Percentiles rank a stretch among this genome's conserved stretches.
Conservation (phyloP, 92 coral and sea anemone genomes). For the Phymanthus crucifer region DNA sequence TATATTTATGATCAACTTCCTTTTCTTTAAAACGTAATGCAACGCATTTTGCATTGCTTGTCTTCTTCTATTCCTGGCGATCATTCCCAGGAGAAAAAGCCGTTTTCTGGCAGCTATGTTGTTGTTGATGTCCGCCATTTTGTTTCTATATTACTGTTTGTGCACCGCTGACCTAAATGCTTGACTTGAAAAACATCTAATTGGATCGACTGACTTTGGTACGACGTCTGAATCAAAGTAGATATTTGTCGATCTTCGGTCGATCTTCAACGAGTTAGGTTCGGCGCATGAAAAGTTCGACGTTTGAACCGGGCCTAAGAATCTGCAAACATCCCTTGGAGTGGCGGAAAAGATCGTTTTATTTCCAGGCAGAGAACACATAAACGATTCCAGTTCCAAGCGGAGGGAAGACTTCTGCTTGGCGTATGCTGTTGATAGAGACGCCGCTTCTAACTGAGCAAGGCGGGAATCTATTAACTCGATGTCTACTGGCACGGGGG, state of each 20-base stretch:
- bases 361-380: slow-evolving; percentile 2
- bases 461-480: background rate
- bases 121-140: background rate
- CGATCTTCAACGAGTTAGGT: background rate
- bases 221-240: slow-evolving; percentile 2
- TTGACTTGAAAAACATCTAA: background rate
- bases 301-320: slow-evolving; percentile 6
- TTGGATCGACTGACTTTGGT: slow-evolving; percentile 1
- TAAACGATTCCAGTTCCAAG: slow-evolving; percentile 12
- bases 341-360: slow-evolving; percentile 39
- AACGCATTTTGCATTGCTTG: slow-evolving; percentile 1
- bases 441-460: background rate
- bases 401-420: slow-evolving; percentile 25
- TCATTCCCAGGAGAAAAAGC: background rate
- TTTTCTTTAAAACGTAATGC: background rate
- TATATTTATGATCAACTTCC: background rate
- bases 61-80: slow-evolving; percentile 4
- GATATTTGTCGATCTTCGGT: background rate
- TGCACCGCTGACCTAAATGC: background rate
- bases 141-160: background rate
- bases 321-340: slow-evolving; percentile 48
- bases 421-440: background rate
- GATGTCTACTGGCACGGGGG: background rate
- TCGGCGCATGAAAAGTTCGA: too few relatives aligned
- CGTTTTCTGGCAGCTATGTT: background rate